Conservation (phyloP, 2,797 vertebrate genomes). For the Typhlichthys subterraneus region DNA sequence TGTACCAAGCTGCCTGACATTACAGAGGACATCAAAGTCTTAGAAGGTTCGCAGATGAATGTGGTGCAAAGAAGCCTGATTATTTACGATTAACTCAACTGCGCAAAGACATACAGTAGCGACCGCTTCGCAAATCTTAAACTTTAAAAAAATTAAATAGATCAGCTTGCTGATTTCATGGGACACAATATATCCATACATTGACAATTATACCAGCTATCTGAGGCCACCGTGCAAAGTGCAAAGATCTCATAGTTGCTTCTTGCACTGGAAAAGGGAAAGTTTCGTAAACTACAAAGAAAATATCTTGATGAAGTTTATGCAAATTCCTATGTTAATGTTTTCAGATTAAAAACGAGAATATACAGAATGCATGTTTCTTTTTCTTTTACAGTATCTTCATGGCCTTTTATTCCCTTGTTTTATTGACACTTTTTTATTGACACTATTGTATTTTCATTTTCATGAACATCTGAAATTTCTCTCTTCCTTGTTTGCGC, state of each 20-base stretch:
- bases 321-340: not conserved
- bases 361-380: not conserved
- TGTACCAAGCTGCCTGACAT: slow-evolving; percentile 15
- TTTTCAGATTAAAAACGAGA: not conserved
- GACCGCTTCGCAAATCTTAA: slow-evolving; percentile 18
- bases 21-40: slow-evolving; percentile 23
- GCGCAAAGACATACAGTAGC: slow-evolving; percentile 9
- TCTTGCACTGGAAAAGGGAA: slow-evolving; percentile 27
- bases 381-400: not conserved
- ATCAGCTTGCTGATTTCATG: slow-evolving; percentile 20
- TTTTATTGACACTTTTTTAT: not conserved
- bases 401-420: not conserved
- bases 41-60: slow-evolving; percentile 15
- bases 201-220: slow-evolving; percentile 9
- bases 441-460: not conserved
- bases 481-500: not conserved
- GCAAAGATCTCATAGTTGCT: slow-evolving; percentile 17
- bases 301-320: slow-evolving; percentile 18
- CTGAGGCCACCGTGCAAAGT: slow-evolving; percentile 19
- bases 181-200: slow-evolving; percentile 21
- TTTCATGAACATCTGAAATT: not conserved
- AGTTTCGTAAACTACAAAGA: slow-evolving; percentile 14
- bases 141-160: slow-evolving; percentile 15
- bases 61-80: slow-evolving; percentile 16
- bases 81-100: slow-evolving; percentile 13